These are phyloP conservation scores for Apamea anceps DNA, from an alignment of 2,888 invertebrate species.

Conservation along the genomic window DNA sequence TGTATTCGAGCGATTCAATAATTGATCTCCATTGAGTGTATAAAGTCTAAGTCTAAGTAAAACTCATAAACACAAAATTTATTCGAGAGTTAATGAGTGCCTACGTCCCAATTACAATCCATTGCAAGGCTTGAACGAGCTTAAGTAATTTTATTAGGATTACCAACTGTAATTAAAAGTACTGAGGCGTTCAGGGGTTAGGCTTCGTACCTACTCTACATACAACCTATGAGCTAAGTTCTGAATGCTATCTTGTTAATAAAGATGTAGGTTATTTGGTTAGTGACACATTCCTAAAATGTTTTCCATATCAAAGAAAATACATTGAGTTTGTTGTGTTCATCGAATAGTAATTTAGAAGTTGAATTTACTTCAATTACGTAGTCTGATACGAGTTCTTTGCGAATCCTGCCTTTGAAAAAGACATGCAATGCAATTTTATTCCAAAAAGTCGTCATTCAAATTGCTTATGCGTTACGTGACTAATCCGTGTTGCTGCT, in stretches of 20 bases:
- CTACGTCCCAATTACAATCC: slow-evolving; percentile 56
- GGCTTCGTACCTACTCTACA: slow-evolving; percentile 29
- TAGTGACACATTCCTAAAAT: background rate
- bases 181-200: slow-evolving; percentile 34
- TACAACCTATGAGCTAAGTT: slow-evolving; percentile 21
- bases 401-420: background rate
- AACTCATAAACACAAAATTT: slow-evolving; percentile 59
- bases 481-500: slow-evolving; percentile 41
- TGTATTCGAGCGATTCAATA: slow-evolving; percentile 20
- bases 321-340: background rate
- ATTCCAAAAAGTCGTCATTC: slow-evolving; percentile 1
- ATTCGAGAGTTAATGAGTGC: slow-evolving; percentile 55
- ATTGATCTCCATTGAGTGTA: slow-evolving; percentile 40
- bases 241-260: slow-evolving; percentile 6
- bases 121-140: slow-evolving; percentile 48
- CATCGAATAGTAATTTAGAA: background rate
- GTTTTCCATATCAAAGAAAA: background rate
- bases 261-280: background rate
- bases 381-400: background rate
- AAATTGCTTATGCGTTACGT: slow-evolving; percentile 30
- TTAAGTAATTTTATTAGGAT: slow-evolving; percentile 62
- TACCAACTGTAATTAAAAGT: slow-evolving; percentile 61
- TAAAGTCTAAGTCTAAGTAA: slow-evolving; percentile 40
- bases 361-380: background rate
- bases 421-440: background rate